Evolutionary conservation across 2,797 vertebrate genomes (phyloP), one percentile per base, ranked within the genome.

Genomic region (Lithobates pipiens): DNA sequence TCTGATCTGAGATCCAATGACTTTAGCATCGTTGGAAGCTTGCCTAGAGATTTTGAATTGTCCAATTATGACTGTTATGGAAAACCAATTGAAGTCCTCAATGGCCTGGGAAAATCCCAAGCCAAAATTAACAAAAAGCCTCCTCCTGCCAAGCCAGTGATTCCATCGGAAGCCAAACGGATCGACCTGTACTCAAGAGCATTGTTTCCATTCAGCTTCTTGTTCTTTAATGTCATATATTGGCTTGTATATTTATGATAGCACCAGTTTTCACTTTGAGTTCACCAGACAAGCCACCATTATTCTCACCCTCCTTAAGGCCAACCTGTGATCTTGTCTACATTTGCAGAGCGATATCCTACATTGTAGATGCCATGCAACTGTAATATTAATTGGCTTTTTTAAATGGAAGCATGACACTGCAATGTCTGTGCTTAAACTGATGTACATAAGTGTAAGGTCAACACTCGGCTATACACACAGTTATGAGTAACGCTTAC

Each of bases 21-120:
- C 92, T 99, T 99, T 94, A 99, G 98, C 95, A 99, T 99, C 0
- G 98, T 99, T 88, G 98, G 98, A 85, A 99, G 98, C 13, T 96
- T 99, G 91, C 98, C 98, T 1, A 96, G 97, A 90, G 98, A 99
- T 96, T 99, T 99, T 93, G 97, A 99, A 90, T 93, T 99, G 90
- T 99, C 98, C 11, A 99, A 99, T 93, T 99, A 99, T 93, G 97
- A 99, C 95, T 99, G 98, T 95, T 99, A 99, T 16, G 98, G 98
- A 82, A 99, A 99, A 90, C 95, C 98, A 84, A 98, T 99, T 82
- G 94, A 98, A 75, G 95, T 95, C 46, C 93, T 92, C 89, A 88
- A 89, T 1, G 95, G 91, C 67, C 92, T 92, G 0, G 95, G 96
- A 77, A 99, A 98, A 91, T 96, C 95, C 50, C 96, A 96, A 92